Conservation (phyloP, 1,140 invertebrate genomes). For the Triops longicaudatus region DNA sequence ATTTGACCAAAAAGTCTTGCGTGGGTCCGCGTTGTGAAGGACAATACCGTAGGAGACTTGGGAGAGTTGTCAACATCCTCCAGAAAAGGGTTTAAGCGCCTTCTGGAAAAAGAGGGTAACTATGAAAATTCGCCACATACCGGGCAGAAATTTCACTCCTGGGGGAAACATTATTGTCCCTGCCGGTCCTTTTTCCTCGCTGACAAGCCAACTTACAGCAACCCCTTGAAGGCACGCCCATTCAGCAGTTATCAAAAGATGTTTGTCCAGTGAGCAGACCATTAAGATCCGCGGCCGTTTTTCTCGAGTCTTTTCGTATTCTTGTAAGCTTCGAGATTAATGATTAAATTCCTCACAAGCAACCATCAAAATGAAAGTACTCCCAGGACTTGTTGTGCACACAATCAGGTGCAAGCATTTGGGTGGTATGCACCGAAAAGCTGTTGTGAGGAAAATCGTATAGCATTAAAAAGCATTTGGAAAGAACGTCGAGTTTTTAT, state of each 20-base stretch:
- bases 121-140: neutral
- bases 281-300: neutral
- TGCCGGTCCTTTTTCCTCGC: neutral
- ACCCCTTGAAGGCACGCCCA: neutral
- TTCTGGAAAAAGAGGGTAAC: neutral
- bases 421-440: neutral
- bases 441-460: neutral
- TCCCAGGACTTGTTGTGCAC: neutral
- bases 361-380: neutral
- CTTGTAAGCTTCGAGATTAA: neutral
- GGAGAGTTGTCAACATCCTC: neutral
- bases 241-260: neutral
- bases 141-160: neutral
- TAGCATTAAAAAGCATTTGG: neutral
- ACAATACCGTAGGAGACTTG: neutral
- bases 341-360: neutral
- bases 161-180: neutral
- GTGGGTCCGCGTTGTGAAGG: neutral
- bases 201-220: neutral
- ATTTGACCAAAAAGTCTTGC: neutral
- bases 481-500: neutral
- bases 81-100: neutral
- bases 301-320: neutral
- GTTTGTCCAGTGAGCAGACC: neutral
- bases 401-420: neutral